These are phyloP conservation scores for Irena cyanogastra DNA, from an alignment of 2,113 vertebrate species.

Conservation along the genomic window DNA sequence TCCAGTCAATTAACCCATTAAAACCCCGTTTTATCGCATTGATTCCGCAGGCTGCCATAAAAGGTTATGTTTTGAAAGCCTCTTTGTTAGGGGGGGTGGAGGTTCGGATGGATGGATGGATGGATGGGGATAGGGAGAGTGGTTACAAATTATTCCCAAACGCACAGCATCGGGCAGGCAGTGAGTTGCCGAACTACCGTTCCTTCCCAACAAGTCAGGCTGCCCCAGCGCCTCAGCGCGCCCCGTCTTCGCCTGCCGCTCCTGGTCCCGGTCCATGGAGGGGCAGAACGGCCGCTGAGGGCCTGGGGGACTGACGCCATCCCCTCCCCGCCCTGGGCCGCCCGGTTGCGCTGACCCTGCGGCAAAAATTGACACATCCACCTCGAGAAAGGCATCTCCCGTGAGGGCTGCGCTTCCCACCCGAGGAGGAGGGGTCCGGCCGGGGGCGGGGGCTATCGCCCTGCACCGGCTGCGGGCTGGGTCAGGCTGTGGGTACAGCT, in stretches of 20 bases:
- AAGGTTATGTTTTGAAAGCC: constrained; percentile 4
- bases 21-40: constrained; percentile 65
- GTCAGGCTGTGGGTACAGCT: not conserved
- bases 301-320: not conserved
- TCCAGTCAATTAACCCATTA: constrained; percentile 77
- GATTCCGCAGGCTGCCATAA: constrained; percentile 47
- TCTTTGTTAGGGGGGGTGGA: constrained; percentile 23
- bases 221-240: not conserved
- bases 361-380: not conserved
- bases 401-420: not conserved
- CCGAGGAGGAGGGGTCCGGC: not conserved
- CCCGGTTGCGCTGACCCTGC: not conserved
- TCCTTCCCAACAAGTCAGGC: not conserved
- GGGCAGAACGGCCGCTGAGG: not conserved
- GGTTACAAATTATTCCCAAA: not conserved
- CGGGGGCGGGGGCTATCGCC: not conserved
- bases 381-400: not conserved
- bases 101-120: not conserved
- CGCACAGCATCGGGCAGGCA: not conserved
- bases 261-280: not conserved
- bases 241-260: not conserved
- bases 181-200: not conserved
- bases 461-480: not conserved
- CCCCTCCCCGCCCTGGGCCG: not conserved
- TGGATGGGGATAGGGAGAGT: not conserved